These are phyloP conservation scores for Lysandra bellargus DNA, from an alignment of 2,888 invertebrate species.

Conservation along the genomic window DNA sequence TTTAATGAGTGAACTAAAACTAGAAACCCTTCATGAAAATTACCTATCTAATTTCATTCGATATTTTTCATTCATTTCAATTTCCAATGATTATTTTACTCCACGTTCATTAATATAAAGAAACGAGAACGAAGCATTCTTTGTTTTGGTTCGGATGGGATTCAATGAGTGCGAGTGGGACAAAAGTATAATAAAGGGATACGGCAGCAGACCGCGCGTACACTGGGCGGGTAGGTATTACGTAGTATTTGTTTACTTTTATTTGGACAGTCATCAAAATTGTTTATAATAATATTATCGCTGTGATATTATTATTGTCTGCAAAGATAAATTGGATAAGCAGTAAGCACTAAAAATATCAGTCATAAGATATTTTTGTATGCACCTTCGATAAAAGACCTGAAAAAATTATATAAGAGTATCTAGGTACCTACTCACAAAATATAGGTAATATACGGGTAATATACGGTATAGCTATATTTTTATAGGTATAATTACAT, in stretches of 20 bases:
- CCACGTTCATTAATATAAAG: not conserved
- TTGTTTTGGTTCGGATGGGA: not conserved
- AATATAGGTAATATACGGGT: not conserved
- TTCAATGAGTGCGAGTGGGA: constrained; percentile 7
- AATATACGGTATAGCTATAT: too few relatives aligned
- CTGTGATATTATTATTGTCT: not conserved
- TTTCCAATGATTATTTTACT: constrained; percentile 3
- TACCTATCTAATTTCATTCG: not conserved
- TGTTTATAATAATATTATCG: not conserved
- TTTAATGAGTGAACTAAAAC: constrained; percentile 3
- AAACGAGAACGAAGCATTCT: constrained; percentile 10
- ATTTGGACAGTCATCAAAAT: constrained; percentile 25
- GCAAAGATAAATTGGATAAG: not conserved
- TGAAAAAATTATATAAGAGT: not conserved
- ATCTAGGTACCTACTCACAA: not conserved
- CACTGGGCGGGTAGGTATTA: constrained; percentile 37
- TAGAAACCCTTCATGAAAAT: not conserved
- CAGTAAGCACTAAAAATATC: not conserved
- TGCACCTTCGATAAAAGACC: not conserved
- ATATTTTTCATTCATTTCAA: constrained; percentile 38
- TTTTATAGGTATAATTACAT: too few relatives aligned
- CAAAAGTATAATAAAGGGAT: constrained; percentile 4
- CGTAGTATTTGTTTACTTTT: constrained; percentile 29
- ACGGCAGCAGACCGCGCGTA: constrained; percentile 43
- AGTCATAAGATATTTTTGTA: not conserved